A percentile compares a stretch with the other conserved stretches of the same genome.
Conservation (phyloP, 2,113 vertebrate genomes). For the Microcebus murinus region DNA sequence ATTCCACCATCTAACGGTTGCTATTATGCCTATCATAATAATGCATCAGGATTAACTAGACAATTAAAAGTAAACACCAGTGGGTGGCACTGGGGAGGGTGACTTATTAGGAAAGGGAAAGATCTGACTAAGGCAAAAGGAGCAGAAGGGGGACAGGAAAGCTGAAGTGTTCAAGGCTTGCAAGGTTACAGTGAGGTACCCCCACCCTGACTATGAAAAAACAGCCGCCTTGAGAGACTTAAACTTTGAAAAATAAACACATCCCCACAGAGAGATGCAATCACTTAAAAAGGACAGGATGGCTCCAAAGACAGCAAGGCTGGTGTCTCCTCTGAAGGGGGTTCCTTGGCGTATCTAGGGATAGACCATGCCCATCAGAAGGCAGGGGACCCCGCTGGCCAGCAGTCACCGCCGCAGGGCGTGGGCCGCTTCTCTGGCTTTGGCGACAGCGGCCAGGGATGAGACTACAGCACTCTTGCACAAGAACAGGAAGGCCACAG, state of each 20-base stretch:
- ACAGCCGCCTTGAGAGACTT: background rate
- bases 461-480: background rate
- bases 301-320: background rate
- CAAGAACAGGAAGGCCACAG: background rate
- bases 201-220: background rate
- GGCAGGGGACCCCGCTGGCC: too few relatives aligned
- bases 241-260: background rate
- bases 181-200: rapidly evolving
- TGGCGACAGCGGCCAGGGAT: rapidly evolving
- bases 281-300: background rate
- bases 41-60: background rate
- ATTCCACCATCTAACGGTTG: background rate
- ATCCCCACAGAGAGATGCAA: background rate
- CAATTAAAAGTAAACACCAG: background rate
- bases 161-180: background rate
- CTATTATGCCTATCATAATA: background rate
- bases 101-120: background rate
- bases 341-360: background rate
- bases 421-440: background rate
- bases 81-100: background rate
- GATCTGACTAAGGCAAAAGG: background rate
- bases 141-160: background rate
- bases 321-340: background rate
- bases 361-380: background rate
- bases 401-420: background rate